Evolutionary conservation across 1,140 invertebrate species (phyloP), one percentile per base, ranked within the genome.

Genomic region (Aphaenogaster rudis): DNA sequence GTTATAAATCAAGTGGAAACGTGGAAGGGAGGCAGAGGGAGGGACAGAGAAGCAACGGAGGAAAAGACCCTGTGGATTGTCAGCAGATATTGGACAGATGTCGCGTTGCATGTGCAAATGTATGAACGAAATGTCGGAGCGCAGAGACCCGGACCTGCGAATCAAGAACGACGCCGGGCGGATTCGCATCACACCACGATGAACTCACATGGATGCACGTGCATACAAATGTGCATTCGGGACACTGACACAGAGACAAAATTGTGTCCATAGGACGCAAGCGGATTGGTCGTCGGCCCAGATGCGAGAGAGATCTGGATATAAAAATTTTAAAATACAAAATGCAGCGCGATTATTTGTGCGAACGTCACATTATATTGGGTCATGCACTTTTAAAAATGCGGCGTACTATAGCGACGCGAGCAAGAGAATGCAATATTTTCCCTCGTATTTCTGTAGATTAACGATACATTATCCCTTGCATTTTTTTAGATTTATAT

Each of bases 31-130:
- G 48, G 8, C 13, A 52, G 48, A 86, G 5, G 15, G 50, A 52
- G 50, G 7, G n/a, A 76, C 21, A 13, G 59, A 42, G 28, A 45
- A 64, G 45, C 13, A 21, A 36, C 76, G 48, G 17, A 54, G 48
- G 69, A 45, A n/a, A 57, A 50, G 72, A 78, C 67, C 15, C n/a
- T 11, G 39, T 13, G 52, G 28, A 80, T 77, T 66, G 61, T 72
- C 50, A 39, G 36, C 66, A 64, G 86, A 91, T 87, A 91, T 91
- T 85, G 87, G 90, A 89, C 90, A 91, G 90, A 91, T 91, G 90
- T 91, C 90, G 79, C 72, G 74, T 87, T 79, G 52, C 66, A 88
- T 90, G 89, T 86, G 86, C 80, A 81, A 90, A 90, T 88, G 86
- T 74, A 64, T 50, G 80, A 90, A 90, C 76, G 81, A 90, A 74